phyloP scores from a whole-genome alignment of 2,888 invertebrate genomes.

The Mactromeris polynyma region DNA sequence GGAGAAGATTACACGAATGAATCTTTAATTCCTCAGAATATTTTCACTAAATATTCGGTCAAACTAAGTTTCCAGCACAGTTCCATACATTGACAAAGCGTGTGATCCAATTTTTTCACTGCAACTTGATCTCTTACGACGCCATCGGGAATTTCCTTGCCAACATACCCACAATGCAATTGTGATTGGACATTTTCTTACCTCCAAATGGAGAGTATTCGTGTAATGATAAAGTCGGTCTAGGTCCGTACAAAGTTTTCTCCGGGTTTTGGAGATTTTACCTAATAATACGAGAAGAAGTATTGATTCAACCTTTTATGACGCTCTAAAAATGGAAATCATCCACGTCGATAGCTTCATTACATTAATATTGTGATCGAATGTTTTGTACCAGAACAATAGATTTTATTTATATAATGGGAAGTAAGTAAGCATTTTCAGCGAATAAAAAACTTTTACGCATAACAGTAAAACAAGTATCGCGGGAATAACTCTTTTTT shows the following conservation, averaged over 20 bases:
- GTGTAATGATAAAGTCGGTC: neutral
- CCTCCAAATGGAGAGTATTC: slow-evolving; percentile 2
- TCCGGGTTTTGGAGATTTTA: no score
- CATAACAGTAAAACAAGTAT: no score
- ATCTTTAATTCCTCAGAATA: neutral
- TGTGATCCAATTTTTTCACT: slow-evolving; percentile 24
- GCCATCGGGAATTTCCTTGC: slow-evolving; percentile 85
- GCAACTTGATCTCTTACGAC: slow-evolving; percentile 65
- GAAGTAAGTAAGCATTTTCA: no score
- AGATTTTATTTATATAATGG: no score
- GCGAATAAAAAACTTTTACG: no score
- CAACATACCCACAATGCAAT: slow-evolving; percentile 84
- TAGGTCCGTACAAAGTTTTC: neutral
- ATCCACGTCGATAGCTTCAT: no score
- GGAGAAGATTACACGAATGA: neutral
- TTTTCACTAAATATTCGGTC: neutral
- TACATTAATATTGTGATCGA: no score
- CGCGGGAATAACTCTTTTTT: no score
- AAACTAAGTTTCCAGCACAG: neutral
- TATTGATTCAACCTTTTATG: no score
- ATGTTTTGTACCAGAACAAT: no score
- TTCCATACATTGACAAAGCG: neutral
- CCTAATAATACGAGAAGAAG: no score
- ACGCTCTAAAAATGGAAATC: no score
- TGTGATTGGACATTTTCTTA: neutral